Conservation (phyloP, 2,113 vertebrate species). For the Nothocercus nigrocapillus region DNA sequence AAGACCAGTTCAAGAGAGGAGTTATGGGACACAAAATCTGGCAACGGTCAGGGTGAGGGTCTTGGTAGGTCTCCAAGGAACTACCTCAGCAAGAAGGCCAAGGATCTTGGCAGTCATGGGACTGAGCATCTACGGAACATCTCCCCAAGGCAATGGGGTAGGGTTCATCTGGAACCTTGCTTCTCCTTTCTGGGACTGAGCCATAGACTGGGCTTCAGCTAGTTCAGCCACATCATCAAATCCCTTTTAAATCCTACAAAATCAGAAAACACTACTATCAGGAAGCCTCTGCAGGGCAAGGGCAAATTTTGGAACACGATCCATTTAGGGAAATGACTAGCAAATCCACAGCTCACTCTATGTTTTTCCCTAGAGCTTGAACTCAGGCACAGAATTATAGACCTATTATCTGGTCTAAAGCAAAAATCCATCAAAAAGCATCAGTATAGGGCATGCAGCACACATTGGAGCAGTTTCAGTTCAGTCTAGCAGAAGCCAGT, state of each 20-base stretch:
- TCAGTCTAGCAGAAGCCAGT: background rate
- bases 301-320: background rate
- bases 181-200: background rate
- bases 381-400: background rate
- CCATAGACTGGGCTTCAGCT: background rate
- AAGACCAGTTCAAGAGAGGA: background rate
- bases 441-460: fast-evolving
- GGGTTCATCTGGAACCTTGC: fast-evolving
- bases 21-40: background rate
- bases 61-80: background rate
- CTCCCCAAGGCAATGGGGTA: background rate
- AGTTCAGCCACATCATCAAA: background rate
- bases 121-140: background rate
- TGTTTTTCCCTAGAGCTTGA: background rate
- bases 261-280: background rate
- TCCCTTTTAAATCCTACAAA: background rate
- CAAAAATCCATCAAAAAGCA: background rate
- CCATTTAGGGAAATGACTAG: background rate
- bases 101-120: fast-evolving
- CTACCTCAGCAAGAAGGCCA: background rate
- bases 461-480: background rate
- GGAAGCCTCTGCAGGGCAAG: fast-evolving
- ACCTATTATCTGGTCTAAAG: background rate
- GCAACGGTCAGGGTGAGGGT: background rate
- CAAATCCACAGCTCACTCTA: background rate